A percentile compares a stretch with the other conserved stretches of the same genome.
Conservation (phyloP, 2,888 invertebrate species). For the Troglohyphantes excavatus region DNA sequence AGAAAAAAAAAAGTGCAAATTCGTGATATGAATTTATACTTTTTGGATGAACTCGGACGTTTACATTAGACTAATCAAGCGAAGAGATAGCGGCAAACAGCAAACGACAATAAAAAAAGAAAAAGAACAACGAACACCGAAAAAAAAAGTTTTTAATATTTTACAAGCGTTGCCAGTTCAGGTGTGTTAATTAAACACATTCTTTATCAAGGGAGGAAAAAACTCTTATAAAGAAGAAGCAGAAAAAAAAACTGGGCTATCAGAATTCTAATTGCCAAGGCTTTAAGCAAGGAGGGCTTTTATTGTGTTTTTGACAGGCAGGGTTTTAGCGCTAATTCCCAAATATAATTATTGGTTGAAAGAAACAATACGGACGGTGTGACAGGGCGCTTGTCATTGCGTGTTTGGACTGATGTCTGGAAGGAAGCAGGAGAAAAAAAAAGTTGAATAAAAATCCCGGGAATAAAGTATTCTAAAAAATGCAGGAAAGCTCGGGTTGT, state of each 20-base stretch:
- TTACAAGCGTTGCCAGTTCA: constrained; percentile 75
- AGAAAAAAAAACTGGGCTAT: constrained; percentile 68
- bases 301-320: constrained; percentile 78
- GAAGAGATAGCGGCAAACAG: constrained; percentile 66
- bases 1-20: constrained; percentile 43
- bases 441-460: constrained; percentile 35
- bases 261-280: constrained; percentile 77
- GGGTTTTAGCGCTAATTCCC: constrained; percentile 77
- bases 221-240: constrained; percentile 26
- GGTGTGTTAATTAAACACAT: constrained; percentile 79
- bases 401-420: constrained; percentile 74
- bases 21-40: constrained; percentile 78
- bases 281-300: constrained; percentile 74
- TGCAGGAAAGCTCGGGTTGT: constrained; percentile 72
- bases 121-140: constrained; percentile 25
- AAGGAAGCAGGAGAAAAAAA: constrained; percentile 53
- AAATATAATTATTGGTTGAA: constrained; percentile 78
- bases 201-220: constrained; percentile 71
- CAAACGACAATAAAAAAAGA: constrained; percentile 7
- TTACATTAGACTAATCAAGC: constrained; percentile 77
- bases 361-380: constrained; percentile 74
- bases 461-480: constrained; percentile 47
- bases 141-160: constrained; percentile 69
- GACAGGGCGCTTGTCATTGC: constrained; percentile 76
- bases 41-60: constrained; percentile 74